Evolutionary conservation across 92 coral and sea anemone species (phyloP).

Genomic region (Epizoanthus stellaris): DNA sequence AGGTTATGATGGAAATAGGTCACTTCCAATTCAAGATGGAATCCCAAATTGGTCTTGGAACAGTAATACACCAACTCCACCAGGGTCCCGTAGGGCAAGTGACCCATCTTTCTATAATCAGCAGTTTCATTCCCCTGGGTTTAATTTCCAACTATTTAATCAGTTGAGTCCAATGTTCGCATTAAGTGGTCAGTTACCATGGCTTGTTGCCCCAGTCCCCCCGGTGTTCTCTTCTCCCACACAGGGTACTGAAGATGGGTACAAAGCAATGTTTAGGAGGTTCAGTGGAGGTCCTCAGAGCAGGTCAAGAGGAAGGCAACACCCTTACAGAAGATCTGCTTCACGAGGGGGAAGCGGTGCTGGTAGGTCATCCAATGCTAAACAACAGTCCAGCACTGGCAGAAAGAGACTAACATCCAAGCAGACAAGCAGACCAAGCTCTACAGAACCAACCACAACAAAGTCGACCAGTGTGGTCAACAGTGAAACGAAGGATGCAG

Average conservation of each 20-base stretch:
- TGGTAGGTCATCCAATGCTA: background rate
- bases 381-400: background rate
- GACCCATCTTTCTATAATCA: constrained; percentile 15
- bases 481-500: too few species aligned
- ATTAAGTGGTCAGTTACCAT: background rate
- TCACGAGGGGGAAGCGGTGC: background rate
- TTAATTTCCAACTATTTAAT: background rate
- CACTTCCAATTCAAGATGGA: constrained; percentile 13
- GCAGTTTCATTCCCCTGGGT: background rate
- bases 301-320: background rate
- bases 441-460: background rate
- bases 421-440: background rate
- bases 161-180: background rate
- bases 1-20: constrained; percentile 23
- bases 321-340: constrained; percentile 2
- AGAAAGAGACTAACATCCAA: background rate
- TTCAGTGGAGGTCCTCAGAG: constrained; percentile 3
- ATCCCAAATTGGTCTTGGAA: constrained; percentile 35
- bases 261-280: constrained; percentile 42
- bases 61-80: constrained; percentile 10
- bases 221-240: constrained; percentile 10
- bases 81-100: constrained; percentile 1
- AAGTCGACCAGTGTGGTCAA: background rate
- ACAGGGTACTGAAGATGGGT: constrained; percentile 22
- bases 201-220: background rate